phyloP scores from a whole-genome alignment of 1,140 invertebrate species.

The Pseudomyrmex dendroicus region DNA sequence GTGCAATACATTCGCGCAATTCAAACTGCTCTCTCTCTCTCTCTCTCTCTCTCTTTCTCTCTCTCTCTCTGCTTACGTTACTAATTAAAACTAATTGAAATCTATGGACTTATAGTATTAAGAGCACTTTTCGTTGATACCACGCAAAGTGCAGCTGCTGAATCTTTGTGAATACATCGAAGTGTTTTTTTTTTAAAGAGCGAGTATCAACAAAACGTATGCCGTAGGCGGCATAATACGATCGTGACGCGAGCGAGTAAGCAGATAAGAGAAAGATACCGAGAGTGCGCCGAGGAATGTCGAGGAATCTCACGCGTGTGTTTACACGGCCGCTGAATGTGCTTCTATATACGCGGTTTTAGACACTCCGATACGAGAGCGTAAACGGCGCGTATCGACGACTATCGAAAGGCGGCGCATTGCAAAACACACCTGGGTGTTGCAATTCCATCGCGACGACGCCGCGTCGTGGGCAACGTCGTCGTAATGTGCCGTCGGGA shows the following conservation, averaged over 20 bases:
- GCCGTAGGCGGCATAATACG: slow-evolving; percentile 17
- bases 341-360: slow-evolving; percentile 63
- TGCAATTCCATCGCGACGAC: slow-evolving; percentile 62
- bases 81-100: no score
- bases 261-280: slow-evolving; percentile 50
- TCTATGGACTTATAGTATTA: background rate
- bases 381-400: slow-evolving; percentile 67
- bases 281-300: slow-evolving; percentile 32
- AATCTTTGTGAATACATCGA: background rate
- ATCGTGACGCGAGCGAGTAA: background rate
- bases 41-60: no score
- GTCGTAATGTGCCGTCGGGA: background rate
- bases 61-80: no score
- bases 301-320: slow-evolving; percentile 52
- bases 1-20: no score
- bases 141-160: background rate
- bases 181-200: no score
- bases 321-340: slow-evolving; percentile 70
- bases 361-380: slow-evolving; percentile 68
- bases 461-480: slow-evolving; percentile 53
- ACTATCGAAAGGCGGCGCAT: slow-evolving; percentile 62
- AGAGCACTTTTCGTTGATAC: background rate
- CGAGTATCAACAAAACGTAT: slow-evolving; percentile 2
- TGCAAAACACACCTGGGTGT: slow-evolving; percentile 73
- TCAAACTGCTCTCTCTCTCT: no score